phyloP scores from a whole-genome alignment of 2,113 vertebrate genomes.

The Podiceps cristatus region DNA sequence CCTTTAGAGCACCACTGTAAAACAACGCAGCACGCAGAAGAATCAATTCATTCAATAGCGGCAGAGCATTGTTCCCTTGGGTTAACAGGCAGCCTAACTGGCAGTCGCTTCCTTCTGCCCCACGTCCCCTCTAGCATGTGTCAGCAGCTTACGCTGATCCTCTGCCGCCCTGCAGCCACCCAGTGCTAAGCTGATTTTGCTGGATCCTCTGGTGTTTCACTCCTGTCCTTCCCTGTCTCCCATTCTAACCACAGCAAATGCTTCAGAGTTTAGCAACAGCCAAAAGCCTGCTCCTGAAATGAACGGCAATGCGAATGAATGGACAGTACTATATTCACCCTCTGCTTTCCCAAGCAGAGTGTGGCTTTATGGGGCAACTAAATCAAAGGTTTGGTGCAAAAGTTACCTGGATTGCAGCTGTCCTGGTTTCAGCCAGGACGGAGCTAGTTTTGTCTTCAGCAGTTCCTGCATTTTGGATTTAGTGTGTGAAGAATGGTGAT shows the following conservation, averaged over 20 bases:
- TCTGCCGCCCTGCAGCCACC: background rate
- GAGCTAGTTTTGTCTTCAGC: no score
- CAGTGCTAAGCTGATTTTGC: slow-evolving; percentile 16
- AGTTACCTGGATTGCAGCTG: background rate
- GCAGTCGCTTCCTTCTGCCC: background rate
- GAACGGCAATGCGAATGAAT: background rate
- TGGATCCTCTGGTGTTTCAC: background rate
- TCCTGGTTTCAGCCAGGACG: no score
- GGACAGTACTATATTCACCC: background rate
- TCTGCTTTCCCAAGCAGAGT: rapidly evolving
- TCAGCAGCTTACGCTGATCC: background rate
- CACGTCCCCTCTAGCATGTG: background rate
- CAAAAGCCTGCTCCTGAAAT: background rate
- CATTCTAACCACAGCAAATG: background rate
- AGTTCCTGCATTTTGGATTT: no score
- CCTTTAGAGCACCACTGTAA: background rate
- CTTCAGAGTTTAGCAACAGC: background rate
- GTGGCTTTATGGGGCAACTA: background rate
- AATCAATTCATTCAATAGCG: background rate
- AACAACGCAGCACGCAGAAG: background rate
- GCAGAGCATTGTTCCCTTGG: background rate
- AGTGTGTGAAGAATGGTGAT: no score
- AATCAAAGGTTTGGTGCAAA: background rate
- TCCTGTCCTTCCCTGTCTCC: background rate
- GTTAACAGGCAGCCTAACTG: background rate